Percentiles rank a stretch among this genome's conserved stretches.
These are phyloP conservation scores for Eutolmus rufibarbis DNA, from an alignment of 2,888 invertebrate genomes.

Conservation along the genomic window DNA sequence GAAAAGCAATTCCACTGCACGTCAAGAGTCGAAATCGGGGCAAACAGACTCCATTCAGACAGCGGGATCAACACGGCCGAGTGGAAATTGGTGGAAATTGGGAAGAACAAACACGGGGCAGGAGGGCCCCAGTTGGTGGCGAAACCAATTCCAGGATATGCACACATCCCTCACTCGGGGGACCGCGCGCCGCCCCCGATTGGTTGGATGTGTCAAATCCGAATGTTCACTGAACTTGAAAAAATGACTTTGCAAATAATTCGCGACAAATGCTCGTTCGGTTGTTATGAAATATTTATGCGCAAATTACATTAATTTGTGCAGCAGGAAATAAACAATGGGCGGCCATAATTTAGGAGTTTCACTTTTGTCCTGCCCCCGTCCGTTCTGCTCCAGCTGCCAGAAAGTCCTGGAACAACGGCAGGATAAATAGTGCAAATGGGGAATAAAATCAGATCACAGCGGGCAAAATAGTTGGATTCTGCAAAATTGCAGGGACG, in stretches of 20 bases:
- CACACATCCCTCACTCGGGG: not conserved
- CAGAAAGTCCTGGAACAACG: not conserved
- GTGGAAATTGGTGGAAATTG: not conserved
- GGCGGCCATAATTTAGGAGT: constrained; percentile 14
- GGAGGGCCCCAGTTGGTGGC: not conserved
- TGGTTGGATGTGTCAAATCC: constrained; percentile 5
- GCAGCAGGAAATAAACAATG: constrained; percentile 35
- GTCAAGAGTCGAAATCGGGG: constrained; percentile 21
- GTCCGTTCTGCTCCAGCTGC: not conserved
- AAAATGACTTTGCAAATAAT: constrained; percentile 35
- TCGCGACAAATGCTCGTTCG: constrained; percentile 36
- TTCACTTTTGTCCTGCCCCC: constrained; percentile 10
- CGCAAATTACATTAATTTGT: constrained; percentile 38
- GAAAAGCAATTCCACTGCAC: constrained; percentile 26
- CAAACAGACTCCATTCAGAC: not conserved
- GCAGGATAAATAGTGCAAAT: constrained; percentile 16
- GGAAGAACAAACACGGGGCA: not conserved
- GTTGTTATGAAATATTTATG: constrained; percentile 41
- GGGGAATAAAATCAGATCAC: constrained; percentile 23
- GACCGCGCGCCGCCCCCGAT: not conserved
- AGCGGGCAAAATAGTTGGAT: constrained; percentile 5
- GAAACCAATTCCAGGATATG: constrained; percentile 18
- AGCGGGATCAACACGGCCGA: not conserved
- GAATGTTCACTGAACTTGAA: constrained; percentile 25
- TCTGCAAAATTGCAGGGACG: constrained; percentile 26